Conservation (phyloP, 2,113 vertebrate genomes). For the Dryoscopus gambensis region DNA sequence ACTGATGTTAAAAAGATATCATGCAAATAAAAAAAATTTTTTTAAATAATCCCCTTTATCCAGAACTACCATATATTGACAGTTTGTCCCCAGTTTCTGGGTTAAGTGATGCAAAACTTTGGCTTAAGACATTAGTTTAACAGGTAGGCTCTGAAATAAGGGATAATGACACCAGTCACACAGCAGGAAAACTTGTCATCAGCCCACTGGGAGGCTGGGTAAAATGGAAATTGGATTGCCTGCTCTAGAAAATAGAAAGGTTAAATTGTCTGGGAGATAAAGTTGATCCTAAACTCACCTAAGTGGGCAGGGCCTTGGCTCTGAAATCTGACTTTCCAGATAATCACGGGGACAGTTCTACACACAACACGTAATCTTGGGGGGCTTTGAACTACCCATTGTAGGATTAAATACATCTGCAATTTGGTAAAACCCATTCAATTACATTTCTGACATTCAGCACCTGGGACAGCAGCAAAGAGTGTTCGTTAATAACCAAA, state of each 20-base stretch:
- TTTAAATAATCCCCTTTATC: neutral
- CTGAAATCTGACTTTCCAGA: neutral
- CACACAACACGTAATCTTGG: neutral
- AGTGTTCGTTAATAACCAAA: fast-evolving
- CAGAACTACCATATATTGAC: neutral
- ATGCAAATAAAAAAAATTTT: neutral
- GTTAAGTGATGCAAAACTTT: neutral
- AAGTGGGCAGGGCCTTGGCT: neutral
- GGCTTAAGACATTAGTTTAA: neutral
- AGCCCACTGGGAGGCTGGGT: neutral
- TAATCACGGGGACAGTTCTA: neutral
- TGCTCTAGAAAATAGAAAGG: neutral
- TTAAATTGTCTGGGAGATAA: conserved; percentile 17
- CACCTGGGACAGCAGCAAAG: neutral
- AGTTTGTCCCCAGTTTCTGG: neutral
- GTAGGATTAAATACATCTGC: neutral
- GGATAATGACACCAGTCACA: neutral
- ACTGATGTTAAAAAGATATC: neutral
- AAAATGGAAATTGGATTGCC: neutral
- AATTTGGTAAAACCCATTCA: neutral
- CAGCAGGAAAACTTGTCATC: neutral
- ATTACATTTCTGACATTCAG: neutral
- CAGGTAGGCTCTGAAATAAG: neutral
- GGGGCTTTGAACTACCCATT: neutral
- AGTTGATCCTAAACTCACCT: conserved; percentile 7